Evolutionary conservation across 2,797 vertebrate species (phyloP).

Genomic region (Todus mexicanus): DNA sequence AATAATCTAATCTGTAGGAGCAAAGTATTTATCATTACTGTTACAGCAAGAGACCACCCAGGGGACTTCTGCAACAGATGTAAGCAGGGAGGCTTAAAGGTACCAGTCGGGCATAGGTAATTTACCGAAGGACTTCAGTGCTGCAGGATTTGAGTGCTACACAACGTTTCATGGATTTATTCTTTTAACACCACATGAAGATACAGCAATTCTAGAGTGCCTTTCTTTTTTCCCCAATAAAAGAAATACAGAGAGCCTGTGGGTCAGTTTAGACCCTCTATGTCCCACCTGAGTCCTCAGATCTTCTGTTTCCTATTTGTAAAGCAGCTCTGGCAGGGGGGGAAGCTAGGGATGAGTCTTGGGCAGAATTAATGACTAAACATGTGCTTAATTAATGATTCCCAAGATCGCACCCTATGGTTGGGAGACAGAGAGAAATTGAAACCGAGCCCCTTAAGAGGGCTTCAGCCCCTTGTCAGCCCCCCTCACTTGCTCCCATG

Average conservation of each 20-base stretch:
- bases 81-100: neutral
- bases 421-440: neutral
- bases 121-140: neutral
- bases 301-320: neutral
- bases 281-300: neutral
- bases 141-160: neutral
- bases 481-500: accelerated
- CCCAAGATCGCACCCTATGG: neutral
- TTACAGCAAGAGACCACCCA: conserved; percentile 12
- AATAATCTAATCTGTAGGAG: neutral
- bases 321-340: neutral
- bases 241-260: neutral
- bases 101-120: neutral
- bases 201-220: neutral
- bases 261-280: neutral
- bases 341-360: neutral
- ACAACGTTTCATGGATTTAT: neutral
- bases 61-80: neutral
- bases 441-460: neutral
- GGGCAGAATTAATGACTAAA: neutral
- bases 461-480: neutral
- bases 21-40: neutral
- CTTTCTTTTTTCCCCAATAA: neutral
- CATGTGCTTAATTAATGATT: neutral
- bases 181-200: accelerated